Conservation (phyloP, 2,888 invertebrate species). For the Platypus cylindrus region DNA sequence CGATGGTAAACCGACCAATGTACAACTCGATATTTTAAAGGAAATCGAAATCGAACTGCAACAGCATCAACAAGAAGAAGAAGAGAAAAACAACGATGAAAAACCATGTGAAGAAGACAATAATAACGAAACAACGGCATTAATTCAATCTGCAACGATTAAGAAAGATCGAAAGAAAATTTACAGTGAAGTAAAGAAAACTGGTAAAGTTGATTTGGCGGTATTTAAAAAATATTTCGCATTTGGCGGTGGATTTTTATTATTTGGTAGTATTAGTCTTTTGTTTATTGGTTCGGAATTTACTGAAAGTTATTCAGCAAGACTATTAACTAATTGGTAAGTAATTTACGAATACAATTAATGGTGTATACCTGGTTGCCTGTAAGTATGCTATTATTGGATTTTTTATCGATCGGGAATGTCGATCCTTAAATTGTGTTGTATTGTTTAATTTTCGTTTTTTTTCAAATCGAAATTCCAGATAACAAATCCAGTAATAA, state of each 20-base stretch:
- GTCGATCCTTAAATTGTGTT: too few relatives aligned
- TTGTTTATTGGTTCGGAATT: slow-evolving; percentile 21
- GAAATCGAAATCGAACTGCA: slow-evolving; percentile 32
- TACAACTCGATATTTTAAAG: slow-evolving; percentile 38
- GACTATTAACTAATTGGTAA: slow-evolving; percentile 25
- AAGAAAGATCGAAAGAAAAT: slow-evolving; percentile 16
- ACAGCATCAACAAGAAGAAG: slow-evolving; percentile 2
- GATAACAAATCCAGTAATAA: too few relatives aligned
- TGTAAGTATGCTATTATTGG: not conserved
- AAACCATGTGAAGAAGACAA: slow-evolving; percentile 8
- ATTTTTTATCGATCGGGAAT: too few relatives aligned
- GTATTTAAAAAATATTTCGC: slow-evolving; percentile 25
- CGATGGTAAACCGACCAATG: slow-evolving; percentile 51
- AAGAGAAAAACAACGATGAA: not conserved
- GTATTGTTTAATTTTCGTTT: too few relatives aligned
- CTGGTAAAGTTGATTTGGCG: slow-evolving; percentile 22
- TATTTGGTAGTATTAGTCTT: slow-evolving; percentile 18
- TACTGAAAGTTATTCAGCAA: slow-evolving; percentile 21
- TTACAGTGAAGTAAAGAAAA: slow-evolving; percentile 24
- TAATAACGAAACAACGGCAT: slow-evolving; percentile 9
- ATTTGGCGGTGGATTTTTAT: slow-evolving; percentile 24
- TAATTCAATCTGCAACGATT: too few relatives aligned
- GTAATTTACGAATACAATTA: slow-evolving; percentile 7
- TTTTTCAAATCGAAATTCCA: too few relatives aligned
- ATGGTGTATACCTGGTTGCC: too few relatives aligned